A percentile compares a stretch with the other conserved stretches of the same genome.
phyloP scores from a whole-genome alignment of 1,140 invertebrate species.

The Papilio xuthus region DNA sequence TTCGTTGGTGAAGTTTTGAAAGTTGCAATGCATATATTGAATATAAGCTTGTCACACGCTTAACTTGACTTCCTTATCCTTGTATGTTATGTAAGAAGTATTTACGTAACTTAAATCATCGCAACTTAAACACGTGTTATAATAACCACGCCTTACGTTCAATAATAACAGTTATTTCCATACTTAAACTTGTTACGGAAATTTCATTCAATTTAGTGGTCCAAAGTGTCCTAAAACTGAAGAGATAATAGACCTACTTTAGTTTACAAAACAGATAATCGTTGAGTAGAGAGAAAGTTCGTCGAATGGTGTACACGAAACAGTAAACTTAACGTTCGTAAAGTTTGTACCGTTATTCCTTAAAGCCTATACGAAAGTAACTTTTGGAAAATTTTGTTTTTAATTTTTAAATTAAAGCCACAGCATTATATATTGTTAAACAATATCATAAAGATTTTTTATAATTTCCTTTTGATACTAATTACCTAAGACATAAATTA shows the following conservation, averaged over 20 bases:
- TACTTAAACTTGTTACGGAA: background rate
- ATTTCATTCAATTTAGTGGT: constrained; percentile 22
- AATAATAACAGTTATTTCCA: constrained; percentile 18
- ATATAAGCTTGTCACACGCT: constrained; percentile 1
- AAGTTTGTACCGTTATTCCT: background rate
- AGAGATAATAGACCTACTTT: background rate
- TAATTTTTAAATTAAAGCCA: background rate
- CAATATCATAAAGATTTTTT: background rate
- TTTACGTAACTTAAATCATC: background rate
- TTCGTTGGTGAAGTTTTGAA: background rate
- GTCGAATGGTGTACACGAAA: background rate
- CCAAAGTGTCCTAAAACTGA: constrained; percentile 1
- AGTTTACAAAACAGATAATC: constrained; percentile 1
- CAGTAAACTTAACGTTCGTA: background rate
- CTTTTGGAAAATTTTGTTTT: background rate
- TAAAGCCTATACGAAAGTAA: background rate
- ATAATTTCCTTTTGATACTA: background rate
- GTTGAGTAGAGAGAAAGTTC: constrained; percentile 13
- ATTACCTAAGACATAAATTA: background rate
- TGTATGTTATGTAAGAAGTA: constrained; percentile 4
- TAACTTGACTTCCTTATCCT: background rate
- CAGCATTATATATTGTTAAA: background rate
- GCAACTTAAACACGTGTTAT: background rate
- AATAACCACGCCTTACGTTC: background rate
- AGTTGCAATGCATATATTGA: background rate